phyloP scores from a whole-genome alignment of 2,797 vertebrate genomes.

The Oceanodroma leucorhoa region DNA sequence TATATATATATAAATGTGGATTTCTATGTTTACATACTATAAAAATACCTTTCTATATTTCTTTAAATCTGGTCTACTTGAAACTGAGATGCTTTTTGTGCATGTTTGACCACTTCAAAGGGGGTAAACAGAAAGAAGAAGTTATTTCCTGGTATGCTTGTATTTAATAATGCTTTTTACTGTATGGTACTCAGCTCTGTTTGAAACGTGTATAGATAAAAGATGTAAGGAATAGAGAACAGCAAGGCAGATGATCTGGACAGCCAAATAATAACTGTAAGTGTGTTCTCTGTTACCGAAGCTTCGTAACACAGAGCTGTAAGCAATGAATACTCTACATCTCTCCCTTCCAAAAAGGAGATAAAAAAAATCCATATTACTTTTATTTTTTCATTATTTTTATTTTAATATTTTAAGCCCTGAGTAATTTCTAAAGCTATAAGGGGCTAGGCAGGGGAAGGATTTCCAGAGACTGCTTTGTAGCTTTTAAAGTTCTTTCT shows the following conservation, averaged over 20 bases:
- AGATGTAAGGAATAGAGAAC: neutral
- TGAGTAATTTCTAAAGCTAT: neutral
- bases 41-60: neutral
- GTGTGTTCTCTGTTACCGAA: neutral
- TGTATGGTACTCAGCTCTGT: neutral
- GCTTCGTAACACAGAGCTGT: neutral
- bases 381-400: neutral
- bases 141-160: neutral
- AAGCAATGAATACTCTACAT: neutral
- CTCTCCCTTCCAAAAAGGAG: neutral
- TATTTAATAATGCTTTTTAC: neutral
- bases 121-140: neutral
- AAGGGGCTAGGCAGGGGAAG: neutral
- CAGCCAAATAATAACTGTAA: neutral
- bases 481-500: neutral
- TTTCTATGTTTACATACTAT: neutral
- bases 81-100: neutral
- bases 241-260: neutral
- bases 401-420: slow-evolving; percentile 1
- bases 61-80: neutral
- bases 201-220: neutral
- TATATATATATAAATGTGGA: neutral
- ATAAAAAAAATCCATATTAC: neutral
- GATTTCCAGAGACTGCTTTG: neutral
- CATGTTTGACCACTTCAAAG: neutral